Percentiles rank a stretch among this genome's conserved stretches.
These are phyloP conservation scores for Pitangus sulphuratus DNA, from an alignment of 2,797 vertebrate species.

Conservation along the genomic window DNA sequence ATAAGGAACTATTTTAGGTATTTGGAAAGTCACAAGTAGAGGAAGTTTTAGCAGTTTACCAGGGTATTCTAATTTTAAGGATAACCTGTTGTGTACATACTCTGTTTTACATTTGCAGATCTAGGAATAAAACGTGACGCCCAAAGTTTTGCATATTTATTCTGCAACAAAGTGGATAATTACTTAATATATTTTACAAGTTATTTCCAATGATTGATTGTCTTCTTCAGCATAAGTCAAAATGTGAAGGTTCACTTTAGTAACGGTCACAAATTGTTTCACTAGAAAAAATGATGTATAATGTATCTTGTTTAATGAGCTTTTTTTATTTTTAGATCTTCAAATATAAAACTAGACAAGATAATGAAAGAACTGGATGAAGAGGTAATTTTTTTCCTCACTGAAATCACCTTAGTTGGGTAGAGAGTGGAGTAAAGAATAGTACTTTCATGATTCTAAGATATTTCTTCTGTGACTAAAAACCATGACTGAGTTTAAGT, in stretches of 20 bases:
- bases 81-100: background rate
- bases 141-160: background rate
- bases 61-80: background rate
- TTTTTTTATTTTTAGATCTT: conserved; percentile 79
- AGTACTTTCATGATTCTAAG: background rate
- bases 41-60: background rate
- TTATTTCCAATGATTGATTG: background rate
- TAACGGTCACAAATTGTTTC: background rate
- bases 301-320: background rate
- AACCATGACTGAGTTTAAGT: background rate
- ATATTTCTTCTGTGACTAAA: background rate
- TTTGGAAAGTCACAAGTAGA: background rate
- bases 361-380: conserved; percentile 97
- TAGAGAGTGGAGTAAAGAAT: background rate
- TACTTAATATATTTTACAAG: background rate
- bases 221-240: background rate
- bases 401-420: background rate
- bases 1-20: background rate
- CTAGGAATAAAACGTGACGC: background rate
- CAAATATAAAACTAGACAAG: conserved; percentile 94
- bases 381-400: conserved; percentile 82
- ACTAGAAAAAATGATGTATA: background rate
- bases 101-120: background rate
- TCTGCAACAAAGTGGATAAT: background rate
- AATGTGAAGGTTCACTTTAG: background rate